These are phyloP conservation scores for Parnassius orleans DNA, from an alignment of 2,888 invertebrate genomes.

Conservation along the genomic window DNA sequence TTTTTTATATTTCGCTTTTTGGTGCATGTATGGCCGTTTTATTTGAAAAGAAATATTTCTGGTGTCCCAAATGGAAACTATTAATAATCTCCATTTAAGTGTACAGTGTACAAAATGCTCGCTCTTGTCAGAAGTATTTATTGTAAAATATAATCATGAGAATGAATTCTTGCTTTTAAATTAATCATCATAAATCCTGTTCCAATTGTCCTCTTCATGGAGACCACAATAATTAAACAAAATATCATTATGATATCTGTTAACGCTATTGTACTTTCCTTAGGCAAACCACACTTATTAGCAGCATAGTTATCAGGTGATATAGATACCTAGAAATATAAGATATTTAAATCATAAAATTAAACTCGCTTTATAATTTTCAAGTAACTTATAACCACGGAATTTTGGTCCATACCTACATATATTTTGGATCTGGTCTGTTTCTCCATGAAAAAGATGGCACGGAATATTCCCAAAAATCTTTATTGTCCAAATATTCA, in stretches of 20 bases:
- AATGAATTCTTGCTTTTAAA: slow-evolving; percentile 44
- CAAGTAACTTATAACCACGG: neutral
- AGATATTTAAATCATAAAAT: neutral
- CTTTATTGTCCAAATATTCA: slow-evolving; percentile 41
- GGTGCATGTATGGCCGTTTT: neutral
- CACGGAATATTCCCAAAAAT: slow-evolving; percentile 88
- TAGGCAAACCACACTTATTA: slow-evolving; percentile 61
- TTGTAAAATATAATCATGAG: slow-evolving; percentile 71
- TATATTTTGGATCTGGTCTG: slow-evolving; percentile 93
- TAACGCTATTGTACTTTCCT: slow-evolving; percentile 53
- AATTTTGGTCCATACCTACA: slow-evolving; percentile 82
- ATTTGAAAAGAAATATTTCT: slow-evolving; percentile 5
- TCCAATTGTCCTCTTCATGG: slow-evolving; percentile 40
- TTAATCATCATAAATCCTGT: slow-evolving; percentile 38
- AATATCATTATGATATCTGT: slow-evolving; percentile 49
- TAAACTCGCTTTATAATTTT: neutral
- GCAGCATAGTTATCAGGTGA: slow-evolving; percentile 52
- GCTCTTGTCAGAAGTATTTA: slow-evolving; percentile 80
- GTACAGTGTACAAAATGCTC: slow-evolving; percentile 74
- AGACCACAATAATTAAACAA: slow-evolving; percentile 37
- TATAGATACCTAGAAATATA: slow-evolving; percentile 55
- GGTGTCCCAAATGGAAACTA: slow-evolving; percentile 23
- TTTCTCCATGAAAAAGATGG: slow-evolving; percentile 99
- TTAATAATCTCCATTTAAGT: slow-evolving; percentile 38
- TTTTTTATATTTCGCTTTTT: neutral